Evolutionary conservation across 2,888 invertebrate genomes (phyloP).

Genomic region (Drosophila parthenogenetica): DNA sequence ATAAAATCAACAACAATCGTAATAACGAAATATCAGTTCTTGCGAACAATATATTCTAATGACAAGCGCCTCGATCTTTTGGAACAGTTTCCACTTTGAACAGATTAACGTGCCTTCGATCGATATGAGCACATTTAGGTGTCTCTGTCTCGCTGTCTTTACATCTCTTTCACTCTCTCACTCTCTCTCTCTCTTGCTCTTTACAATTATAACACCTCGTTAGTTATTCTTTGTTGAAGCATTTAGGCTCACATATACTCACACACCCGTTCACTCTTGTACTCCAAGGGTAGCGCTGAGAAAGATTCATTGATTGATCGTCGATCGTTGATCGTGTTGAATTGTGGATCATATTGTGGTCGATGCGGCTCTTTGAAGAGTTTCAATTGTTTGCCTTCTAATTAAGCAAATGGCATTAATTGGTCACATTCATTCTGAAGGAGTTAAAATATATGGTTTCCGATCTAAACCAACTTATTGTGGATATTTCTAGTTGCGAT

Average conservation of each 20-base stretch:
- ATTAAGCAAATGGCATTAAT: conserved; percentile 21
- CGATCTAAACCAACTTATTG: too few species aligned
- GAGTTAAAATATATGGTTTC: too few species aligned
- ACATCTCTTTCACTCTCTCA: not conserved
- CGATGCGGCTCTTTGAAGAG: conserved; percentile 8
- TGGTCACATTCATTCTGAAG: not conserved
- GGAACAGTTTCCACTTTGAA: conserved; percentile 37
- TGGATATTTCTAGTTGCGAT: too few species aligned
- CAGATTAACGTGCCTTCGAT: conserved; percentile 57
- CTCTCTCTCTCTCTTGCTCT: conserved; percentile 21
- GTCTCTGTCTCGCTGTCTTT: conserved; percentile 13
- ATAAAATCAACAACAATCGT: conserved; percentile 67
- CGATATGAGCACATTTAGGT: conserved; percentile 61
- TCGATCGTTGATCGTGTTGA: conserved; percentile 11
- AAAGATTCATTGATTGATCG: conserved; percentile 49
- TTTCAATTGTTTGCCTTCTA: conserved; percentile 22
- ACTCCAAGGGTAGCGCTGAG: conserved; percentile 18
- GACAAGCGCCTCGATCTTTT: conserved; percentile 66
- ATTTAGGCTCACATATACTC: conserved; percentile 58
- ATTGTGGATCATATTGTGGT: conserved; percentile 12
- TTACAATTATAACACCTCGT: conserved; percentile 81
- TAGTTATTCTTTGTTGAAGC: conserved; percentile 76
- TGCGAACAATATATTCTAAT: conserved; percentile 77
- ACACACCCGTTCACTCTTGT: conserved; percentile 2
- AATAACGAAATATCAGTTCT: conserved; percentile 20